These are phyloP conservation scores for Pelochelys cantorii DNA, from an alignment of 2,797 vertebrate species.

Conservation along the genomic window DNA sequence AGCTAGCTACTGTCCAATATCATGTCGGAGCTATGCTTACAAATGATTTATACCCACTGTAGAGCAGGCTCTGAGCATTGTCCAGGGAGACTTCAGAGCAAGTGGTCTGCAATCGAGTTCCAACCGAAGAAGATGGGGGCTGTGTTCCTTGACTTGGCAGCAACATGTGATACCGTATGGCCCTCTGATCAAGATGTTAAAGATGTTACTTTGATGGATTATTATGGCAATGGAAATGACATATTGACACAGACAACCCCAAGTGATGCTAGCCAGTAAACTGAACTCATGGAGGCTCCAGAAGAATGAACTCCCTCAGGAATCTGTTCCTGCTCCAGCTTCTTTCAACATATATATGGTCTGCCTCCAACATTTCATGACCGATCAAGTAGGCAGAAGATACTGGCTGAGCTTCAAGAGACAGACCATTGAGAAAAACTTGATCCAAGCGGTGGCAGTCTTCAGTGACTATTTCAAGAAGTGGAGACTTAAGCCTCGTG, in stretches of 20 bases:
- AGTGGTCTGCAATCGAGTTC: background rate
- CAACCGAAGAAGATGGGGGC: background rate
- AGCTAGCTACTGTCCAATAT: background rate
- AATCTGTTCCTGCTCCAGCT: background rate
- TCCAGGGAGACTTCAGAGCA: background rate
- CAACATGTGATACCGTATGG: background rate
- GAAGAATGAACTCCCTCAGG: background rate
- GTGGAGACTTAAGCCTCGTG: background rate
- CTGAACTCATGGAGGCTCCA: background rate
- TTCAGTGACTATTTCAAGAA: background rate
- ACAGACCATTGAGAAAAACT: background rate
- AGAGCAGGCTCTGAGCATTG: background rate
- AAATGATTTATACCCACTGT: background rate
- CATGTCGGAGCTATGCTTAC: background rate
- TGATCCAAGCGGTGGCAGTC: background rate
- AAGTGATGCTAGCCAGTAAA: background rate
- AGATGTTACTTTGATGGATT: background rate
- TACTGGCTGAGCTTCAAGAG: background rate
- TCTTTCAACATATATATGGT: background rate
- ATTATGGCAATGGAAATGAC: background rate
- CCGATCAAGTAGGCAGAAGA: background rate
- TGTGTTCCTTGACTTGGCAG: background rate
- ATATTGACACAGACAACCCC: background rate
- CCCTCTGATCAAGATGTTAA: background rate
- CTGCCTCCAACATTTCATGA: background rate